These are phyloP conservation scores for Anastatus disparis DNA, from an alignment of 1,140 invertebrate species.

Conservation along the genomic window DNA sequence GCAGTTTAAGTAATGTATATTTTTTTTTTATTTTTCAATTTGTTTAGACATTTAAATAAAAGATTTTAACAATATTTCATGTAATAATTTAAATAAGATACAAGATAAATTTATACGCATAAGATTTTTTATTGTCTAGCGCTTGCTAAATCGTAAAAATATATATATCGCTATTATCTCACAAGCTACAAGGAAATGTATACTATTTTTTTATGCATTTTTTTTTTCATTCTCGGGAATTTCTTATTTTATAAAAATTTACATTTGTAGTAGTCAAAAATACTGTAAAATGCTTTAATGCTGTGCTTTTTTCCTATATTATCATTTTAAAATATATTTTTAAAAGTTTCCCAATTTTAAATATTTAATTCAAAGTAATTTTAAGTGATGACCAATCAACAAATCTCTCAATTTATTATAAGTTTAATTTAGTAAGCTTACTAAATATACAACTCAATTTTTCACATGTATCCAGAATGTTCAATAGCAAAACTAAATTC, in stretches of 20 bases:
- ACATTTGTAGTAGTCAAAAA: background rate
- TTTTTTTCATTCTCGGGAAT: background rate
- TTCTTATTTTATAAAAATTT: background rate
- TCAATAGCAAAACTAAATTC: no score
- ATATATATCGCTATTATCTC: background rate
- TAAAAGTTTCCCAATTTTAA: no score
- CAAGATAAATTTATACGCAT: slow-evolving; percentile 13
- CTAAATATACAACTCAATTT: no score
- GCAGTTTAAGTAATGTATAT: no score
- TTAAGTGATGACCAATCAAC: no score
- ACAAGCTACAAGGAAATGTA: background rate
- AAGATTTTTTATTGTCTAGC: background rate
- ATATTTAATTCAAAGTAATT: no score
- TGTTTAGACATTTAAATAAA: background rate
- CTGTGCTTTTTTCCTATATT: no score
- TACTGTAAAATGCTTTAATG: no score
- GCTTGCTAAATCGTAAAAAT: slow-evolving; percentile 21
- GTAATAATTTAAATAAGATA: background rate
- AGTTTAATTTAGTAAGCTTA: no score
- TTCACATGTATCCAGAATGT: no score
- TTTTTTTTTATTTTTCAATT: background rate
- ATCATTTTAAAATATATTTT: no score
- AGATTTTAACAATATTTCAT: background rate
- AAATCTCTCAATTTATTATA: no score
- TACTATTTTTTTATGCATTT: background rate